A percentile compares a stretch with the other conserved stretches of the same genome.
These are phyloP conservation scores for Drosophila kanapiae DNA, from an alignment of 1,140 invertebrate species.

Conservation along the genomic window DNA sequence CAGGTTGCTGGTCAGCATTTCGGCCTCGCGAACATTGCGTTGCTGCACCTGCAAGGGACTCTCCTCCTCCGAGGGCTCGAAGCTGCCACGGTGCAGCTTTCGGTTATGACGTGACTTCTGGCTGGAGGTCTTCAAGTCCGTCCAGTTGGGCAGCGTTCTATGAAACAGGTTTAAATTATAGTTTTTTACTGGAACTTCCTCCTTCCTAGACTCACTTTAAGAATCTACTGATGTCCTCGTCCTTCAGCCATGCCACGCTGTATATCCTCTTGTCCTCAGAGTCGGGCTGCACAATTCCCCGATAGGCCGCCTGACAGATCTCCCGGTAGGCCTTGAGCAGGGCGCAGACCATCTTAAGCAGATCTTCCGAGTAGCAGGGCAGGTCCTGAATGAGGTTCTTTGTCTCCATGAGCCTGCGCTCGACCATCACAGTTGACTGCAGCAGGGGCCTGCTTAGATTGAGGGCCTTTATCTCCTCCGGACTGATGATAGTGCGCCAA, in stretches of 20 bases:
- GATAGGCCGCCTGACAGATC: constrained; percentile 91
- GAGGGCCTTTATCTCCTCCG: constrained; percentile 89
- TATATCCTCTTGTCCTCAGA: constrained; percentile 92
- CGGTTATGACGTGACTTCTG: constrained; percentile 82
- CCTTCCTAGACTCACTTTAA: constrained; percentile 87
- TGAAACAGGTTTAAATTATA: neutral
- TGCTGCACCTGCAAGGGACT: constrained; percentile 92
- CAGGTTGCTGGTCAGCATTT: constrained; percentile 95
- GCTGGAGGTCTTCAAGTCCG: constrained; percentile 88
- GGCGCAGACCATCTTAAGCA: constrained; percentile 84
- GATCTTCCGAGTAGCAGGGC: constrained; percentile 86
- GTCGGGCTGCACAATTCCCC: constrained; percentile 92
- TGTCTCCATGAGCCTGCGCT: constrained; percentile 90
- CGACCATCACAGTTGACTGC: constrained; percentile 89
- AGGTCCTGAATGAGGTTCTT: constrained; percentile 90
- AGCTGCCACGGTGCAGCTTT: constrained; percentile 72
- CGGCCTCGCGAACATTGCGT: constrained; percentile 94
- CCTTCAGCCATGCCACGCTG: constrained; percentile 96
- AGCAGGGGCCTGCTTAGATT: constrained; percentile 89
- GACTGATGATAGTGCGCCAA: constrained; percentile 89
- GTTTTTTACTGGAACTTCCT: too few species aligned
- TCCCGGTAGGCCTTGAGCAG: constrained; percentile 90
- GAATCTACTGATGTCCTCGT: constrained; percentile 97
- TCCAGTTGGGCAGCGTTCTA: constrained; percentile 94
- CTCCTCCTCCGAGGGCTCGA: constrained; percentile 88